Percentiles rank a stretch among this genome's conserved stretches.
phyloP scores from a whole-genome alignment of 2,888 invertebrate species.

The Macaria notata region DNA sequence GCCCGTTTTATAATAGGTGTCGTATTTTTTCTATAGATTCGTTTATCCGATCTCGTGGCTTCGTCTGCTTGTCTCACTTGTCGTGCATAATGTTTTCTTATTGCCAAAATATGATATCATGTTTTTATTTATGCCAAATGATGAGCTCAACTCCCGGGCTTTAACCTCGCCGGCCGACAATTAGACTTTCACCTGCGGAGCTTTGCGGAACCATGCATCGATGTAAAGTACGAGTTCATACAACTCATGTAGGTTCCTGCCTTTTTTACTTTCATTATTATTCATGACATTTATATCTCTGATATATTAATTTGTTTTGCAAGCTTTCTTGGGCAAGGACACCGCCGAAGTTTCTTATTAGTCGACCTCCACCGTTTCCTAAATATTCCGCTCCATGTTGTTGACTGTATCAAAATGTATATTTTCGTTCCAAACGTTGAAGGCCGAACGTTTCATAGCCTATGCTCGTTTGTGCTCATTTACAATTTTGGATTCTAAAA shows the following conservation, averaged over 20 bases:
- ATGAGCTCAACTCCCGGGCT: constrained; percentile 19
- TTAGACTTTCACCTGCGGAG: constrained; percentile 14
- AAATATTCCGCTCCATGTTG: too few species aligned
- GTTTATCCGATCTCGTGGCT: not conserved
- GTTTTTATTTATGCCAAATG: constrained; percentile 12
- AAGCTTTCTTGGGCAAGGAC: too few species aligned
- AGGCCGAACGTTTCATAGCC: too few species aligned
- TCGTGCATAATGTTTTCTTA: constrained; percentile 4
- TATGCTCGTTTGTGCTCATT: too few species aligned
- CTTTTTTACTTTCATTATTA: too few species aligned
- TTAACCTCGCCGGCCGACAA: constrained; percentile 9
- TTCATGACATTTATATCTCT: too few species aligned
- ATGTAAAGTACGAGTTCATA: not conserved
- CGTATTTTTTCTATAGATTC: not conserved
- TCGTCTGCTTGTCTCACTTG: not conserved
- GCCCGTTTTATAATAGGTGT: not conserved
- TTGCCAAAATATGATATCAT: constrained; percentile 20
- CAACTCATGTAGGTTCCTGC: not conserved
- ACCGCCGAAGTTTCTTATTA: too few species aligned
- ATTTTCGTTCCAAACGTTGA: too few species aligned
- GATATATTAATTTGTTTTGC: too few species aligned
- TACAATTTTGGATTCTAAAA: too few species aligned
- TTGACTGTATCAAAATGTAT: too few species aligned
- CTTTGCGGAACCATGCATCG: not conserved
- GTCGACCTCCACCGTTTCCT: too few species aligned